Base-by-base conservation (phyloP, 2,113 vertebrate species). In the Oreocharis arfaki region DNA sequence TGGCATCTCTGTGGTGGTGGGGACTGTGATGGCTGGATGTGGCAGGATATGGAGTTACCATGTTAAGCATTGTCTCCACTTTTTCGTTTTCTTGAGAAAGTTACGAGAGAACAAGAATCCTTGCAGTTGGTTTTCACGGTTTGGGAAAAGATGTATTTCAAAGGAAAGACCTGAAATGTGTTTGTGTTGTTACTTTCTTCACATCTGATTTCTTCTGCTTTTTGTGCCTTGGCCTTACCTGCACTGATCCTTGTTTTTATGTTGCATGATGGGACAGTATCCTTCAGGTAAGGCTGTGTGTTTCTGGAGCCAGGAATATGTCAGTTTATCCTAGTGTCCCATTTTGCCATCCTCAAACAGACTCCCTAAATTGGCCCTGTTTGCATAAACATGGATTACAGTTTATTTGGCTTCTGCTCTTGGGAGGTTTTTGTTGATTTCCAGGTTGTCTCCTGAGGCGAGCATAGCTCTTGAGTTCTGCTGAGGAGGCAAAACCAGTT, bases 51-150 rank as follows among this genome's bases (percentile, higher is more conserved):
- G 18, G 47, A 67, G 42, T 90, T 85, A 20, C 32, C 19, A 3
- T 7, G 16, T 76, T 79, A 59, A 59, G 59, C 1, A 0, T 28
- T 63, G 55, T 42, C 16, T 83, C 35, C 2, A 2, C 39, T 70
- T 57, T 28, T 26, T 56, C 6, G 11, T 89, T 89, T 85, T 90
- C 27, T 53, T 93, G 79, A 78, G 60, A 64, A 81, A 68, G n/a
- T 90, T 84, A n/a, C 6, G 15, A 24, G 11, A 89, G 47, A 84
- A 21, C 47, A 86, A 81, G 64, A 90, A 65, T 56, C 32, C 20
- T 81, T 87, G 52, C 76, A 68, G 37, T 57, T 90, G 61, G 52
- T 90, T 96, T 92, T 90, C 49, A 60, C 10, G 22, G 37, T 64
- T 44, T 78, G 44, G 28, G 49, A 49, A 70, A 85, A 93, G 23